Evolutionary conservation across 2,113 vertebrate genomes (phyloP).

Genomic region (Rutilus rutilus): DNA sequence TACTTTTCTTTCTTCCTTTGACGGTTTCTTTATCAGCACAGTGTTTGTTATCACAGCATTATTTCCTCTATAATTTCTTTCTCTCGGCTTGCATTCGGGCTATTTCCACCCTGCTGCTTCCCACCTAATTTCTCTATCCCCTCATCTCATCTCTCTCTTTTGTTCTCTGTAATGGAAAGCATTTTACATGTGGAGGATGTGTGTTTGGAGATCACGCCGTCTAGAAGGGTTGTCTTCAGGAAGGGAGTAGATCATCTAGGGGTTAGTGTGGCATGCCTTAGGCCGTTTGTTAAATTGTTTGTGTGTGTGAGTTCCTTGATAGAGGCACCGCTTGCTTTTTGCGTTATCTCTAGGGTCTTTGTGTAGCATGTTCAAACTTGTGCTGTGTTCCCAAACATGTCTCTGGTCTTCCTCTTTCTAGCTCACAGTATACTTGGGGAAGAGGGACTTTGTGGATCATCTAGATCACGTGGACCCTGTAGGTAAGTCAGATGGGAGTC

Average conservation of each 20-base stretch:
- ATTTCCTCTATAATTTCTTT: slow-evolving; percentile 6
- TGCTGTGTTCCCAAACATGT: slow-evolving; percentile 3
- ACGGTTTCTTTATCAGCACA: background rate
- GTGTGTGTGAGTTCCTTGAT: slow-evolving; percentile 19
- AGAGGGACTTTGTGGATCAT: slow-evolving; percentile 84
- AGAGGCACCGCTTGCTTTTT: background rate
- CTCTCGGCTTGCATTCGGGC: background rate
- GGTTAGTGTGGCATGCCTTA: slow-evolving; percentile 49
- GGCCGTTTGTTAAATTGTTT: slow-evolving; percentile 38
- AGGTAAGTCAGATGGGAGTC: slow-evolving; percentile 64
- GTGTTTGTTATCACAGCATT: slow-evolving; percentile 10
- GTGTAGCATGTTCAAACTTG: slow-evolving; percentile 9
- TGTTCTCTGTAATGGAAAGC: slow-evolving; percentile 55
- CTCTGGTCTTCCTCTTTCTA: slow-evolving; percentile 4
- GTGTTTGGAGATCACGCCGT: slow-evolving; percentile 42
- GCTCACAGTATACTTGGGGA: slow-evolving; percentile 81
- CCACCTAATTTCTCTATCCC: slow-evolving; percentile 21
- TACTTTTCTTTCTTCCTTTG: background rate
- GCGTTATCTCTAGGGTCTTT: background rate
- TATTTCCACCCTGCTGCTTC: background rate
- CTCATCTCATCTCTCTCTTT: slow-evolving; percentile 37
- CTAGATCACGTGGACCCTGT: slow-evolving; percentile 82
- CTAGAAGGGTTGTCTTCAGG: slow-evolving; percentile 46
- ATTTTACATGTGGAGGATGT: slow-evolving; percentile 54
- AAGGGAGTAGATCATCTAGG: slow-evolving; percentile 33